Base-by-base conservation (phyloP, 2,113 vertebrate genomes). In the Plestiodon gilberti region DNA sequence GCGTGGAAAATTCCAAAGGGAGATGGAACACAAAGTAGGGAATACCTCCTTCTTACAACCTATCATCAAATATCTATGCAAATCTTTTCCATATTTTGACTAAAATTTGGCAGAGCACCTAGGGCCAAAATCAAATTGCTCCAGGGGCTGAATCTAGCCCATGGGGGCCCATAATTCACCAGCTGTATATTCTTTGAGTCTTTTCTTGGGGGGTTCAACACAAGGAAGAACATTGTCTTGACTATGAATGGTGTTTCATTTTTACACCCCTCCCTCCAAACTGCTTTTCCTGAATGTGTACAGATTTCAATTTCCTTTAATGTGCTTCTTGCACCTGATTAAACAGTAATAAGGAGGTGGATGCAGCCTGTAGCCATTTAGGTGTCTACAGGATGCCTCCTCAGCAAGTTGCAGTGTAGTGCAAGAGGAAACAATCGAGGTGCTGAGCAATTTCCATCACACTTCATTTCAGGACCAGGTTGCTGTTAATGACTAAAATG, bases 391-490 rank as follows among this genome's bases (percentile, higher is more conserved):
- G 30, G 3, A 67, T 28, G 38, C 76, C 33, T 59, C 76, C 33
- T 59, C 20, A 23, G 86, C 65, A 67, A 87, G 90, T 80, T 35
- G 15, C 9, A 78, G 6, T 2, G 2, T 18, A 10, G 48, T 75
- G 59, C 25, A 67, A 80, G 28, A 10, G 9, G n/a, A 33, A 94
- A 79, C 13, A 43, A 7, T 28, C 52, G 87, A 90, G 64, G 43
- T 48, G 84, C 30, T 70, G 67, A 17, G 74, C 25, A 84, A 33
- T 86, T 91, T 85, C 70, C 64, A 85, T 74, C 74, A 75, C 28
- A 84, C n/a, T 85, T 93, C 30, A 82, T 86, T 90, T 83, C 11
- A 40, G 14, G 65, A 35, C 33, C 88, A 28, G 55, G 88, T 85
- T 20, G 30, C 3, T 1, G 13, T 38, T 57, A 57, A 57, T 3